Percentiles rank a stretch among this genome's conserved stretches.
These are phyloP conservation scores for Graptemys geographica DNA, from an alignment of 2,797 vertebrate species.

Conservation along the genomic window DNA sequence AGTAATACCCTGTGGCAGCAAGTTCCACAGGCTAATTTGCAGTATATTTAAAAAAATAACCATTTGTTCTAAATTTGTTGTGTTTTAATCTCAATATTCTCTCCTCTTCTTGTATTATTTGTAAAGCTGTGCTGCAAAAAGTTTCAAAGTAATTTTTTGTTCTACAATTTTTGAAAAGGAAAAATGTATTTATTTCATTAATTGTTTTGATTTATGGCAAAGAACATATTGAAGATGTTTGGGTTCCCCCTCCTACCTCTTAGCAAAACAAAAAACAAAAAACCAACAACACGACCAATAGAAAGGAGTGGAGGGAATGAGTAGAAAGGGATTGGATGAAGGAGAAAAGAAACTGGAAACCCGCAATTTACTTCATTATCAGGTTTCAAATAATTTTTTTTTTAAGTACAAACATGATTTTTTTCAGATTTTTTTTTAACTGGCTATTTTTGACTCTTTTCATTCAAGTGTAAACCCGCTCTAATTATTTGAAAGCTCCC, in stretches of 20 bases:
- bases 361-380: neutral
- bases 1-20: neutral
- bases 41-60: neutral
- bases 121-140: neutral
- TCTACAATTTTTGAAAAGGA: neutral
- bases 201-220: neutral
- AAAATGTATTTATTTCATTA: neutral
- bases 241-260: neutral
- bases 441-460: neutral
- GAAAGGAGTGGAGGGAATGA: neutral
- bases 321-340: neutral
- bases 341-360: fast-evolving
- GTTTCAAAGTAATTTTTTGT: neutral
- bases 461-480: neutral
- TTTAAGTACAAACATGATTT: neutral
- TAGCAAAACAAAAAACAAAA: neutral
- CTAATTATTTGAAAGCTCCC: neutral
- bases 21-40: neutral
- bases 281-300: neutral
- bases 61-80: neutral
- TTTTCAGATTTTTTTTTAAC: neutral
- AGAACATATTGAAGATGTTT: neutral
- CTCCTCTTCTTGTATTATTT: neutral
- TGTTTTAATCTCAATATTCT: neutral
- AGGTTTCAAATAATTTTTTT: neutral